Evolutionary conservation across 1,140 invertebrate species (phyloP), one percentile per base, ranked within the genome.

Genomic region (Babylonia areolata): DNA sequence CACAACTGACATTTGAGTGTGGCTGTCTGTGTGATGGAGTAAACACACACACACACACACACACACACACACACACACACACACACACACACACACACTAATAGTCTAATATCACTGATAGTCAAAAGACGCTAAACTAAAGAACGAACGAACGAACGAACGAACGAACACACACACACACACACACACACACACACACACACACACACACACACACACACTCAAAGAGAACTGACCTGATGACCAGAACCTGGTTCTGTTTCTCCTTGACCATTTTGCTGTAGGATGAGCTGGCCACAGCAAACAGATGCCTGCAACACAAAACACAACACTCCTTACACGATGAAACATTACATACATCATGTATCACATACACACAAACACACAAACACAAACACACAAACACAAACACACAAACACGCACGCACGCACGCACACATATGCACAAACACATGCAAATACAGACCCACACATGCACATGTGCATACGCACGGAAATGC

Each of bases 231-330:
- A 51, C 88, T 91, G 89, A 95, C 95, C 94, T 98, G 92, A 99
- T 99, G 33, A 99, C 97, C 73, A 99, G 96, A 17, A 97, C 97
- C 94, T 97, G 96, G 86, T 95, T 95, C 85, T 95, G 94, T 35
- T 87, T 90, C 78, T 95, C 94, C 87, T 95, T 95, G 78, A 93
- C 93, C 94, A 95, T 94, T 20, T 97, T 96, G 0, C 96, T 96
- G 94, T 99, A 98, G 0, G 98, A 97, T 0, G 97, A 96, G 0
- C 98, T 98, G 54, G 97, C 98, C 84, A 99, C 96, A 12, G 98
- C 98, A 94, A 99, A 99, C 54, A 99, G 95, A 94, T 99, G 98
- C 46, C 96, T 97, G 93, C 37, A 92, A 90, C 46, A 73, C 2
- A 77, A 33, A 84, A 6, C 37, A 28, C 12, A 64, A 64, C 58